A percentile compares a stretch with the other conserved stretches of the same genome.
phyloP scores from a whole-genome alignment of 53 echinoderm and acorn worm species.

The Astropecten irregularis region DNA sequence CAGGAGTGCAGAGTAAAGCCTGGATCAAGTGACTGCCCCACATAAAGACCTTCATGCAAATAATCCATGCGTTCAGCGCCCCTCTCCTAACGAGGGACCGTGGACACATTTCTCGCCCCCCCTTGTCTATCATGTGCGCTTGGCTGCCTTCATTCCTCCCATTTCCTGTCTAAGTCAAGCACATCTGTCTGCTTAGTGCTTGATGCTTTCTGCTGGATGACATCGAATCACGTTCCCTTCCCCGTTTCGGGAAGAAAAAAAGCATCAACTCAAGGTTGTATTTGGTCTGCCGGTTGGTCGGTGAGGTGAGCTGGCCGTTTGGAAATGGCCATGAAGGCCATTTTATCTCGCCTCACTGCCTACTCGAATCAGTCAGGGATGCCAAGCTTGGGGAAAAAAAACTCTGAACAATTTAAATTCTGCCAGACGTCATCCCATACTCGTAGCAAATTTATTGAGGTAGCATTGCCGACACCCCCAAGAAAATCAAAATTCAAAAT shows the following conservation, averaged over 20 bases:
- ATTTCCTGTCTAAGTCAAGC: slow-evolving; percentile 1
- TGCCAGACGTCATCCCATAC: no score
- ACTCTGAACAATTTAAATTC: neutral
- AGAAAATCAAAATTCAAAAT: no score
- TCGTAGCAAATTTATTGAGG: no score
- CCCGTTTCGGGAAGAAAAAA: no score
- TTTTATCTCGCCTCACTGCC: neutral
- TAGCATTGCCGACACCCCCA: no score
- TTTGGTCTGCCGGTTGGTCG: neutral
- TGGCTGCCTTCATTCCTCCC: slow-evolving; percentile 12
- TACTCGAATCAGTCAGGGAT: neutral
- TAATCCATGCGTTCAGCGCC: neutral
- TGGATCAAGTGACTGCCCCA: neutral
- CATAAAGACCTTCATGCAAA: neutral
- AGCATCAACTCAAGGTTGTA: slow-evolving; percentile 31
- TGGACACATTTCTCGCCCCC: neutral
- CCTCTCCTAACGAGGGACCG: neutral
- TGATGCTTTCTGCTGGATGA: neutral
- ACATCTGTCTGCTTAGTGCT: slow-evolving; percentile 17
- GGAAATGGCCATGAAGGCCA: neutral
- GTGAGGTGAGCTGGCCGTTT: neutral
- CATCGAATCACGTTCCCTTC: no score
- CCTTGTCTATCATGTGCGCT: slow-evolving; percentile 11
- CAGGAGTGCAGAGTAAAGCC: neutral
- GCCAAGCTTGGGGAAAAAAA: neutral